Percentiles rank a stretch among this genome's conserved stretches.
Conservation (phyloP, 2,113 vertebrate species). For the Fregata magnificens region DNA sequence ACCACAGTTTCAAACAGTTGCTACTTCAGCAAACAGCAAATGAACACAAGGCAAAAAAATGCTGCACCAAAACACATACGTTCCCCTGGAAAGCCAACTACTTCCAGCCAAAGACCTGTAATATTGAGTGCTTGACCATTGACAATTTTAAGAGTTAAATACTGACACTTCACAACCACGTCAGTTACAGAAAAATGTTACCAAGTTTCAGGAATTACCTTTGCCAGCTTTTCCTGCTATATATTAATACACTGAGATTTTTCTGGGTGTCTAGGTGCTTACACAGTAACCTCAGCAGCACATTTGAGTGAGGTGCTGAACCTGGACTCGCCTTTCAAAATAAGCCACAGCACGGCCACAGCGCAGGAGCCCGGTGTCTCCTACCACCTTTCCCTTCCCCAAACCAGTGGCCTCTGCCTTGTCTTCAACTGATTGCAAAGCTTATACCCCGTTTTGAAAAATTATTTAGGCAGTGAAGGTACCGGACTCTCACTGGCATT, state of each 20-base stretch:
- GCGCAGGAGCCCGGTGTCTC: background rate
- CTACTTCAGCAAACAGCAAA: background rate
- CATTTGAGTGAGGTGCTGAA: background rate
- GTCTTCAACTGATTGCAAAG: background rate
- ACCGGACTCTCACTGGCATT: background rate
- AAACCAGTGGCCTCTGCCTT: background rate
- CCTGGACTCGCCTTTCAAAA: background rate
- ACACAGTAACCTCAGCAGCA: background rate
- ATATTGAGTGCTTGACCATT: background rate
- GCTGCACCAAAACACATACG: accelerated
- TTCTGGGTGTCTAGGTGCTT: background rate
- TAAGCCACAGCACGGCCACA: background rate
- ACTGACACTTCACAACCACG: background rate
- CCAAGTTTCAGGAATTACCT: background rate
- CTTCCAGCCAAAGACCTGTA: background rate
- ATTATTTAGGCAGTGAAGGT: background rate
- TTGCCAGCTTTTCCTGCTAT: background rate
- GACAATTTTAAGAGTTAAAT: background rate
- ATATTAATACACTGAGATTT: background rate
- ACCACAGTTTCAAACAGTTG: background rate
- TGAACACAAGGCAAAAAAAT: background rate
- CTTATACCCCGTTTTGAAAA: background rate
- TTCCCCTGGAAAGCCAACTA: background rate
- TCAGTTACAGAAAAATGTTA: background rate
- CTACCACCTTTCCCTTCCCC: no score